These are phyloP conservation scores for Ectobius pallidus DNA, from an alignment of 2,888 invertebrate genomes.

Conservation along the genomic window DNA sequence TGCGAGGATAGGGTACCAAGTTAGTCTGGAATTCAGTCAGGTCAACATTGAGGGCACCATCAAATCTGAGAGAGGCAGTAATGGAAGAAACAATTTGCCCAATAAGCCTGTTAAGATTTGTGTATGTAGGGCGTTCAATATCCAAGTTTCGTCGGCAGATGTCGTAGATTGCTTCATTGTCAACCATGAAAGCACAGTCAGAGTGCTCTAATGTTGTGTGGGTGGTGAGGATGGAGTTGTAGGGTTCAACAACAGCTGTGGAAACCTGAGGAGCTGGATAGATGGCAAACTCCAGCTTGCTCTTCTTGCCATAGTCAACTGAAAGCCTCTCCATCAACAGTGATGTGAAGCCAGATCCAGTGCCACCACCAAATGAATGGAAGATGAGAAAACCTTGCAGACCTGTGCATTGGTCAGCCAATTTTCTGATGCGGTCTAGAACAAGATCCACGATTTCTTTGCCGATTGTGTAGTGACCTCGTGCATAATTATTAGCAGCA, in stretches of 20 bases:
- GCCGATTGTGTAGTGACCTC: conserved; percentile 83
- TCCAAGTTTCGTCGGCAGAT: conserved; percentile 64
- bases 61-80: conserved; percentile 65
- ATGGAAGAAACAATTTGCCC: conserved; percentile 65
- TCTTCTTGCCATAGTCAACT: conserved; percentile 70
- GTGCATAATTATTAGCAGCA: conserved; percentile 97
- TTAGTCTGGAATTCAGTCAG: conserved; percentile 67
- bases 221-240: conserved; percentile 65
- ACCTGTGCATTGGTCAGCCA: conserved; percentile 63
- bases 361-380: conserved; percentile 67
- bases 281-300: conserved; percentile 68
- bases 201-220: conserved; percentile 68
- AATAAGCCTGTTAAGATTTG: conserved; percentile 66
- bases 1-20: conserved; percentile 67
- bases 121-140: conserved; percentile 65
- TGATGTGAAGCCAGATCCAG: conserved; percentile 69
- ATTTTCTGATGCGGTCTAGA: conserved; percentile 61
- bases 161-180: conserved; percentile 62
- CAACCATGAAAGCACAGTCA: conserved; percentile 68
- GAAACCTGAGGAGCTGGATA: conserved; percentile 67
- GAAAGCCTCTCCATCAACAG: conserved; percentile 69
- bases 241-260: conserved; percentile 60
- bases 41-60: conserved; percentile 67
- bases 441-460: conserved; percentile 64
- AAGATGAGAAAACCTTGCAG: conserved; percentile 67